Base-by-base conservation (phyloP, 2,113 vertebrate species). In the Macroglossus sobrinus region DNA sequence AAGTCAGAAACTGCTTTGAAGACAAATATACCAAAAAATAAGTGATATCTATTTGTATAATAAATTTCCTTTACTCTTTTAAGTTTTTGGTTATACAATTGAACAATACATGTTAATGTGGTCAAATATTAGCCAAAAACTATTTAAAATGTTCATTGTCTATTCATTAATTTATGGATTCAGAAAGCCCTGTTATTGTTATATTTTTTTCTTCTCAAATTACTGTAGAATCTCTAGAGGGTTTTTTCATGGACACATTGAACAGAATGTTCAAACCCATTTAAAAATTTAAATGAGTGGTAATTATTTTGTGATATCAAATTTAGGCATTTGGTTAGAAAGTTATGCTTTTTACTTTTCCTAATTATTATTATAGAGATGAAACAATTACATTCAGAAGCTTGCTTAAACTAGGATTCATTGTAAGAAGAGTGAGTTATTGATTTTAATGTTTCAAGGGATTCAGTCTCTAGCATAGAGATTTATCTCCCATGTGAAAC, bases 241-340 rank as follows among this genome's bases (percentile, higher is more conserved):
- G 1, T 13, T 84, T 66, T 26, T n/a, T 33, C 30, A 66, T 4
- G 22, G 24, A 81, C 66, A 38, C 59, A 72, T n/a, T n/a, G 9
- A 81, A 50, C n/a, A 53, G 28, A 89, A 57, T 87, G 33, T 71
- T 93, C 14, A 91, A 61, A 45, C 3, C 8, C 28, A 33, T 35
- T 84, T 74, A 33, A 69, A 95, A 57, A 72, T 50, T 84, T 93
- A 82, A 45, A 33, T 35, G 47, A 81, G 7, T 81, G 18, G 18
- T 59, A 66, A n/a, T 92, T 93, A 92, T 71, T 93, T 95, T 71
- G 16, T 59, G 30, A 92, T 57, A 53, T 76, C 75, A 79, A 75
- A 66, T 75, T 79, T 69, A 81, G 21, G 16, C 63, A 7, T 81
- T 69, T 80, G 22, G 6, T 85, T 68, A 68, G 45, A 81, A 92